phyloP scores from a whole-genome alignment of 30 jellyfish, hydroid and myxozoan genomes.

The Morbakka virulenta region DNA sequence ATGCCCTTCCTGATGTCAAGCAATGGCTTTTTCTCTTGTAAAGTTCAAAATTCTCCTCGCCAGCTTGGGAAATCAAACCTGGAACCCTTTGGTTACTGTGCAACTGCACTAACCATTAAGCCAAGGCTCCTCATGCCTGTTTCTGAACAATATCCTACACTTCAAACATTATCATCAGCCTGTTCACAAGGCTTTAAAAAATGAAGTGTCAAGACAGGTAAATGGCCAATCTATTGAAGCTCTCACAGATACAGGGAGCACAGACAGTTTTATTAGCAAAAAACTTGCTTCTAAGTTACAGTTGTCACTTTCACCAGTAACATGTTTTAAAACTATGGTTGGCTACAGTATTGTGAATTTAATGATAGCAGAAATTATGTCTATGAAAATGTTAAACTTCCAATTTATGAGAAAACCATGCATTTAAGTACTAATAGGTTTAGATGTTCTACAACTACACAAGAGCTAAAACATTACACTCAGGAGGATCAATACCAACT shows the following conservation, averaged over 20 bases:
- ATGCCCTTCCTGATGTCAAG: no score
- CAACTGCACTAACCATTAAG: no score
- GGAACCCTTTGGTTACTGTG: no score
- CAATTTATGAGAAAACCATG: background rate
- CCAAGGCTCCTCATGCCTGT: no score
- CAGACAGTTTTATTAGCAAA: background rate
- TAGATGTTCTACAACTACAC: background rate
- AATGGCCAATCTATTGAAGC: background rate
- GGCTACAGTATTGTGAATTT: background rate
- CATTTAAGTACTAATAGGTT: background rate
- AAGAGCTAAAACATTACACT: background rate
- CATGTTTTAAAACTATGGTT: background rate
- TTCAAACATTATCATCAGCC: background rate
- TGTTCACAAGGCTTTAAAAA: background rate
- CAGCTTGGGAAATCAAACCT: no score
- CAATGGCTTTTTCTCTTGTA: no score
- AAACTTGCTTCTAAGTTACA: background rate
- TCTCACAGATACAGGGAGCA: background rate
- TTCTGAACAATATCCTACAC: background rate
- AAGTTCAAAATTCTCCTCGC: no score
- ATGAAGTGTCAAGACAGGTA: background rate
- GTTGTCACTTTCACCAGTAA: background rate
- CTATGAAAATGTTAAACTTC: background rate
- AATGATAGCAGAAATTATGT: background rate
- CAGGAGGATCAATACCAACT: background rate